These are phyloP conservation scores for Lepidurus arcticus DNA, from an alignment of 1,140 invertebrate genomes.

Conservation along the genomic window DNA sequence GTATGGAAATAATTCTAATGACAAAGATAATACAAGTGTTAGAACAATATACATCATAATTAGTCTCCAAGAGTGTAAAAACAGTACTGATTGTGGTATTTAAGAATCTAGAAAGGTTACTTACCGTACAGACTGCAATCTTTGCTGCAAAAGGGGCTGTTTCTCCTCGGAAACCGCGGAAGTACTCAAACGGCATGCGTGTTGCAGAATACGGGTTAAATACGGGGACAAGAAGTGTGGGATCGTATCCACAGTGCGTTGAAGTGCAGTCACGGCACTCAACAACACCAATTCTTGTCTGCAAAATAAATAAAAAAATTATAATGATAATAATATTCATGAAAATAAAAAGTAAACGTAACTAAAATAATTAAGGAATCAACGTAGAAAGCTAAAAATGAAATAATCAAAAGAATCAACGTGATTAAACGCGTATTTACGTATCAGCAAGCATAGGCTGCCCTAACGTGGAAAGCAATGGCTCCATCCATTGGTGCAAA, in stretches of 20 bases:
- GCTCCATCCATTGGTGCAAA: not conserved
- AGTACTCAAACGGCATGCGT: slow-evolving; percentile 8
- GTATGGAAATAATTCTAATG: no score
- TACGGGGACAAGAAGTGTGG: slow-evolving; percentile 77
- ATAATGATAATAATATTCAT: not conserved
- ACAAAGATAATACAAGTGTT: no score
- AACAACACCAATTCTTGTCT: slow-evolving; percentile 50
- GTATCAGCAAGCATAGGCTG: not conserved
- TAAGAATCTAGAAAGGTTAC: no score
- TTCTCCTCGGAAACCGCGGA: not conserved
- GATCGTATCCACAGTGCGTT: slow-evolving; percentile 72
- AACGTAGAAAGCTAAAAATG: not conserved
- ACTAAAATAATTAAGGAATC: not conserved
- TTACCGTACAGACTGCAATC: slow-evolving; percentile 25
- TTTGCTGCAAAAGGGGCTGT: slow-evolving; percentile 23
- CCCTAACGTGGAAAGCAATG: not conserved
- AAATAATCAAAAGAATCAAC: not conserved
- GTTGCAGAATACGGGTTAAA: slow-evolving; percentile 63
- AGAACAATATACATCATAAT: no score
- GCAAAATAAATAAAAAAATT: slow-evolving; percentile 42
- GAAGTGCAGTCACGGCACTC: slow-evolving; percentile 64
- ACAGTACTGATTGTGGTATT: no score
- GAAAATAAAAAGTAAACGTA: not conserved
- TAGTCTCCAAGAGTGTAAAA: no score
- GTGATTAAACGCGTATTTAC: not conserved